Percentiles rank a stretch among this genome's conserved stretches.
phyloP scores from a whole-genome alignment of 2,113 vertebrate species.

The Tricholaema leucomelas region DNA sequence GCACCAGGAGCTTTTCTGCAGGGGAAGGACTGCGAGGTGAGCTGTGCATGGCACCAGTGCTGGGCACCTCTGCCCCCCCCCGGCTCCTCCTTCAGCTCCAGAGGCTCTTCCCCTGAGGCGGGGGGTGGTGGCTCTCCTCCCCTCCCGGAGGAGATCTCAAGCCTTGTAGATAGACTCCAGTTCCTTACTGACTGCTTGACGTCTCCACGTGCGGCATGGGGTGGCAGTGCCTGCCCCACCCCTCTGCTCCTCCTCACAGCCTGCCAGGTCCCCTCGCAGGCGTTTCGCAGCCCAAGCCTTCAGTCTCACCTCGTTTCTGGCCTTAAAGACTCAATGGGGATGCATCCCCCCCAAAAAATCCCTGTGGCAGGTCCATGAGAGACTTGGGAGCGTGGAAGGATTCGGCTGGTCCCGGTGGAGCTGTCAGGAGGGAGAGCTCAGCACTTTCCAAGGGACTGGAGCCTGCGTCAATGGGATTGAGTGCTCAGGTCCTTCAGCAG shows the following conservation, averaged over 20 bases:
- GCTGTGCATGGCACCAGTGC: neutral
- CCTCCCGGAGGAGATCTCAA: neutral
- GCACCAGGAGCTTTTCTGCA: neutral
- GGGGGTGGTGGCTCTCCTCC: neutral
- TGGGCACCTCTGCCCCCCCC: rapidly evolving
- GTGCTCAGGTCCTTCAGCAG: neutral
- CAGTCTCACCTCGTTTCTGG: neutral
- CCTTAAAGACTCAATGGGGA: neutral
- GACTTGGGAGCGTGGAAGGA: neutral
- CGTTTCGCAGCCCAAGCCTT: neutral
- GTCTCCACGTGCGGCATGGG: neutral
- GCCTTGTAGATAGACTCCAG: conserved; percentile 1
- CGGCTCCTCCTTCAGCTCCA: neutral
- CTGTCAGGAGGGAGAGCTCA: neutral
- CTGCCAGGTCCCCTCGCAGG: neutral
- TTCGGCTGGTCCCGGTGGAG: rapidly evolving
- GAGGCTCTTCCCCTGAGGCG: neutral
- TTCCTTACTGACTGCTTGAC: neutral
- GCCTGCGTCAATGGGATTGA: rapidly evolving
- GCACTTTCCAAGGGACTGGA: rapidly evolving
- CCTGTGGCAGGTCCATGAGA: neutral
- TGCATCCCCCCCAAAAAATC: neutral
- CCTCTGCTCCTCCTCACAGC: neutral
- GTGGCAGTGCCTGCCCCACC: rapidly evolving
- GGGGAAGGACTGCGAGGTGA: neutral